phyloP scores from a whole-genome alignment of 1,140 invertebrate species.

The Trichonephila clavata region DNA sequence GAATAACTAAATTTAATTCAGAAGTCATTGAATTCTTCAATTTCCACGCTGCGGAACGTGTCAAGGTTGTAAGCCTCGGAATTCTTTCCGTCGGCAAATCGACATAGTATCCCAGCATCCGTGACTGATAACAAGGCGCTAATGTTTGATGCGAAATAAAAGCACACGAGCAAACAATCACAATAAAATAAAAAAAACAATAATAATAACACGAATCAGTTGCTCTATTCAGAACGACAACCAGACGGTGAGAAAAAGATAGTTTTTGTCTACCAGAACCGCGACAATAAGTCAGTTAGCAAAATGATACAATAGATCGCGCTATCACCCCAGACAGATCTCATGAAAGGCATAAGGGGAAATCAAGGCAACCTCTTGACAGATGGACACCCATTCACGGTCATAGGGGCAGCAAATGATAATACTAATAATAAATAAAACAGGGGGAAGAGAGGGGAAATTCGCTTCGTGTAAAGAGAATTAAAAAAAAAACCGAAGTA shows the following conservation, averaged over 20 bases:
- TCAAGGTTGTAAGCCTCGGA: not conserved
- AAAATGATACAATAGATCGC: not conserved
- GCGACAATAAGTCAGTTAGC: slow-evolving; percentile 36
- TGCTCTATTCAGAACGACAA: not conserved
- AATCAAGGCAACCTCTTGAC: slow-evolving; percentile 33
- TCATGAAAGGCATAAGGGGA: slow-evolving; percentile 8
- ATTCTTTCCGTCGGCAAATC: not conserved
- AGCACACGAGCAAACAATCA: not conserved
- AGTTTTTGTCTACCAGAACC: slow-evolving; percentile 9
- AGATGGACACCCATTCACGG: slow-evolving; percentile 64
- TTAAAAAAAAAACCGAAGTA: not conserved
- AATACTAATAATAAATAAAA: slow-evolving; percentile 73
- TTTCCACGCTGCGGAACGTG: not conserved
- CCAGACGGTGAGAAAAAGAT: slow-evolving; percentile 4
- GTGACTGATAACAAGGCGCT: slow-evolving; percentile 19
- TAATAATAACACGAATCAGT: slow-evolving; percentile 18
- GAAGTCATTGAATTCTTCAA: not conserved
- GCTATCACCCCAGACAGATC: slow-evolving; percentile 4
- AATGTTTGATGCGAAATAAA: slow-evolving; percentile 19
- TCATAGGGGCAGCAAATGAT: slow-evolving; percentile 14
- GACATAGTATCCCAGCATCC: not conserved
- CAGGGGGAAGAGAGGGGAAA: not conserved
- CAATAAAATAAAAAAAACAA: not conserved
- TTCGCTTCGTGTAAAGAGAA: not conserved
- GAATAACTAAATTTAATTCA: too few relatives aligned